Percentiles rank a stretch among this genome's conserved stretches.
Evolutionary conservation across 2,888 invertebrate genomes (phyloP).

Genomic region (Noctua janthe): DNA sequence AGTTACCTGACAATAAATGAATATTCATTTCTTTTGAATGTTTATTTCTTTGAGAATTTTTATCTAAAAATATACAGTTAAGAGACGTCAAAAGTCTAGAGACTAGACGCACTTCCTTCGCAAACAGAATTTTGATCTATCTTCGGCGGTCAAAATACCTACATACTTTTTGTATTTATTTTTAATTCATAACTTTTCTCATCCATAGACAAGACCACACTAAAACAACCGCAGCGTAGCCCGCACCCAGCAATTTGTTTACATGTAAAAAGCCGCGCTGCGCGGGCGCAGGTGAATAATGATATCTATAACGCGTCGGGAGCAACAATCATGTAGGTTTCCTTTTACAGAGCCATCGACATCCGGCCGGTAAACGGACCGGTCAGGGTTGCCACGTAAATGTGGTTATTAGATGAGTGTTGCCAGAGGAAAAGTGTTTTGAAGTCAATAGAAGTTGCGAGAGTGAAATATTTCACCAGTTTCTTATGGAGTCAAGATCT

Average conservation of each 20-base stretch:
- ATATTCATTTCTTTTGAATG: too few species aligned
- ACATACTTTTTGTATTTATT: not conserved
- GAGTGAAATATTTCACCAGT: not conserved
- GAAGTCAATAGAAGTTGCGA: not conserved
- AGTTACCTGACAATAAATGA: too few species aligned
- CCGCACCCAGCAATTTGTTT: constrained; percentile 65
- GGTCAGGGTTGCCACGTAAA: constrained; percentile 59
- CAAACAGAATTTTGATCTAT: too few species aligned
- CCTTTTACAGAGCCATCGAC: constrained; percentile 83
- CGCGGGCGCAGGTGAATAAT: constrained; percentile 79
- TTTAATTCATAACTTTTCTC: constrained; percentile 23
- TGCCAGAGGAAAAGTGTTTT: constrained; percentile 18
- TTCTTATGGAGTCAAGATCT: not conserved
- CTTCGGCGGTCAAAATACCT: too few species aligned
- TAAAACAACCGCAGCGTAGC: constrained; percentile 37
- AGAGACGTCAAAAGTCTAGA: too few species aligned
- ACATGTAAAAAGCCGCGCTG: constrained; percentile 64
- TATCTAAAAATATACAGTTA: too few species aligned
- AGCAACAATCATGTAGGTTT: constrained; percentile 84
- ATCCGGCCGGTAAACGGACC: constrained; percentile 82
- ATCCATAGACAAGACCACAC: constrained; percentile 34
- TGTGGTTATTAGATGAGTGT: constrained; percentile 46
- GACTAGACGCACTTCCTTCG: too few species aligned
- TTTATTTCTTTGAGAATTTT: too few species aligned
- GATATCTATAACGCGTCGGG: constrained; percentile 83